Conservation (phyloP, 2,888 invertebrate species). For the Bellardia bayeri region DNA sequence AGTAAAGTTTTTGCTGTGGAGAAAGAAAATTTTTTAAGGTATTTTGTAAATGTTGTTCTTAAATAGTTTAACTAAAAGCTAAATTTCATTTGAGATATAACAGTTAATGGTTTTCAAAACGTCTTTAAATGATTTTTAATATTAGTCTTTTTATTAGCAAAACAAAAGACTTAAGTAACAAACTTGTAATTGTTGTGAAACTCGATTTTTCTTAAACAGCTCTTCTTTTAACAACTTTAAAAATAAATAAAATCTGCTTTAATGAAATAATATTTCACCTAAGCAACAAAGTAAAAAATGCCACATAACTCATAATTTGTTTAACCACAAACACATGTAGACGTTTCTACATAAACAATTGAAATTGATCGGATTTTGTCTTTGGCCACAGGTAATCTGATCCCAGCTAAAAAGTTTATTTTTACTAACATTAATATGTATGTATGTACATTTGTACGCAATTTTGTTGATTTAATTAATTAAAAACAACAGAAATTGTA, state of each 20-base stretch:
- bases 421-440: not conserved
- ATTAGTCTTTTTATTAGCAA: too few species aligned
- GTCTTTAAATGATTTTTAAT: not conserved
- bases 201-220: too few species aligned
- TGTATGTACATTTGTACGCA: not conserved
- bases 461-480: conserved; percentile 41
- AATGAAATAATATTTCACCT: not conserved
- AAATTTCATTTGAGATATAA: conserved; percentile 15
- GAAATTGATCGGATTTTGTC: not conserved
- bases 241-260: not conserved
- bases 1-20: too few species aligned
- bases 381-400: not conserved
- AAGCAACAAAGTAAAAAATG: not conserved
- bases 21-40: not conserved
- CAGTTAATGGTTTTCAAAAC: not conserved
- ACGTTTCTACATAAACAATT: not conserved
- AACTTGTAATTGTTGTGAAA: not conserved
- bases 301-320: not conserved
- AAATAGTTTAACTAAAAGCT: conserved; percentile 31
- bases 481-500: conserved; percentile 46
- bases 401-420: not conserved
- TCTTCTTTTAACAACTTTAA: too few species aligned
- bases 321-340: conserved; percentile 3
- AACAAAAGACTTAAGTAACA: conserved; percentile 55
- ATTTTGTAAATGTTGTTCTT: conserved; percentile 21